phyloP scores from a whole-genome alignment of 1,140 invertebrate species.

The Kradibia gibbosae region DNA sequence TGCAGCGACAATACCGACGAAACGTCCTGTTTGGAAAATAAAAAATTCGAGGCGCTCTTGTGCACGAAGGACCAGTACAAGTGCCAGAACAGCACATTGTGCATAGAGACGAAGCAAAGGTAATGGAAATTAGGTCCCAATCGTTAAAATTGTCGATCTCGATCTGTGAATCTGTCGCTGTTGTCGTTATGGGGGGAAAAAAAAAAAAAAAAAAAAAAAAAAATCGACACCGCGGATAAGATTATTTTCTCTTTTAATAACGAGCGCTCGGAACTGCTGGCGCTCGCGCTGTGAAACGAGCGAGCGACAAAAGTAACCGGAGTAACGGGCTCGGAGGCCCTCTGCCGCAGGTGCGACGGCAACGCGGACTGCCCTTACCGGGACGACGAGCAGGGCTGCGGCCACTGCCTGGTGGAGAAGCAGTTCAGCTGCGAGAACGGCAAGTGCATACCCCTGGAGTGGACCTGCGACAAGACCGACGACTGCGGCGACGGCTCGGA shows the following conservation, averaged over 20 bases:
- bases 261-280: too few species aligned
- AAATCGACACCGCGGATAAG: too few species aligned
- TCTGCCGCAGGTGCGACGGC: slow-evolving; percentile 75
- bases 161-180: too few species aligned
- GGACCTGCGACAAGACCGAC: slow-evolving; percentile 80
- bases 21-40: slow-evolving; percentile 65
- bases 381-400: slow-evolving; percentile 77
- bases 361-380: slow-evolving; percentile 81
- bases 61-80: slow-evolving; percentile 41
- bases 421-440: slow-evolving; percentile 81
- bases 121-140: slow-evolving; percentile 19
- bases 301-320: too few species aligned
- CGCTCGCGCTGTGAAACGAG: too few species aligned
- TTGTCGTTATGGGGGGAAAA: too few species aligned
- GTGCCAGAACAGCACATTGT: slow-evolving; percentile 30
- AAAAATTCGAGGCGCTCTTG: slow-evolving; percentile 22
- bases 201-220: too few species aligned
- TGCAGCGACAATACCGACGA: slow-evolving; percentile 82
- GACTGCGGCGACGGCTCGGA: slow-evolving; percentile 81
- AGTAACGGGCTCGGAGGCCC: too few species aligned
- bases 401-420: slow-evolving; percentile 66
- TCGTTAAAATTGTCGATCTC: too few species aligned
- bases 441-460: slow-evolving; percentile 80
- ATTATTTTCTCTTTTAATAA: too few species aligned
- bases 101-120: slow-evolving; percentile 32